These are phyloP conservation scores for Aphelenchoides bicaudatus DNA, from an alignment of 2,888 invertebrate genomes.

Conservation along the genomic window DNA sequence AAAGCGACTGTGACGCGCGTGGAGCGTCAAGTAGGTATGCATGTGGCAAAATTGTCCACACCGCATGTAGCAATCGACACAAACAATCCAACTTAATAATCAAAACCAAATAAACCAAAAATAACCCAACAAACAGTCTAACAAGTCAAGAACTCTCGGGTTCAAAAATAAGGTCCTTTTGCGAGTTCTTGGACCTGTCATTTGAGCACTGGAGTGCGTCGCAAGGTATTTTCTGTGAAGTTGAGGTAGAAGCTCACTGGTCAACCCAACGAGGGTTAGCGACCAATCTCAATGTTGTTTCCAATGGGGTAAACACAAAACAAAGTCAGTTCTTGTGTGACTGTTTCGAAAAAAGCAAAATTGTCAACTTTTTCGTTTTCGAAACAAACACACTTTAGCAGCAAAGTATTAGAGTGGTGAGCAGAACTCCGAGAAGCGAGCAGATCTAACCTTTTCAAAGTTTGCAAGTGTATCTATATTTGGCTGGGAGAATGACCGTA, in stretches of 20 bases:
- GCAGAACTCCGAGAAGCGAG: neutral
- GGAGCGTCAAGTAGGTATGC: neutral
- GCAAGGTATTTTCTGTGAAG: too few species aligned
- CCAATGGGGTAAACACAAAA: neutral
- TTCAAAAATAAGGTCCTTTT: too few species aligned
- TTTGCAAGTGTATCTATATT: constrained; percentile 32
- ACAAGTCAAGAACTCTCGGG: neutral
- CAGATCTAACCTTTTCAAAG: constrained; percentile 33
- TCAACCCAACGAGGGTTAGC: constrained; percentile 12
- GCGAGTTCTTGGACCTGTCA: too few species aligned
- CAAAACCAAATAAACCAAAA: constrained; percentile 6
- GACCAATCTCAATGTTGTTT: too few species aligned
- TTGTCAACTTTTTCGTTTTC: neutral
- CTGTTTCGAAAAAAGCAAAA: neutral
- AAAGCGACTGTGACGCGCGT: neutral
- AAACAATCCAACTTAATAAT: constrained; percentile 4
- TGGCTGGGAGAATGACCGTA: constrained; percentile 30
- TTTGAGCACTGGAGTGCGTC: too few species aligned
- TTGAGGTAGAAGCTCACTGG: neutral
- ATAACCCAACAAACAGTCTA: too few species aligned
- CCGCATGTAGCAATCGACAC: neutral
- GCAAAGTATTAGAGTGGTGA: constrained; percentile 8
- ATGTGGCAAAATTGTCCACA: constrained; percentile 6
- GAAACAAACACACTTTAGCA: neutral
- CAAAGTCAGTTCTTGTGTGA: neutral